phyloP scores from a whole-genome alignment of 2,797 vertebrate species.

The Pagetopsis macropterus region DNA sequence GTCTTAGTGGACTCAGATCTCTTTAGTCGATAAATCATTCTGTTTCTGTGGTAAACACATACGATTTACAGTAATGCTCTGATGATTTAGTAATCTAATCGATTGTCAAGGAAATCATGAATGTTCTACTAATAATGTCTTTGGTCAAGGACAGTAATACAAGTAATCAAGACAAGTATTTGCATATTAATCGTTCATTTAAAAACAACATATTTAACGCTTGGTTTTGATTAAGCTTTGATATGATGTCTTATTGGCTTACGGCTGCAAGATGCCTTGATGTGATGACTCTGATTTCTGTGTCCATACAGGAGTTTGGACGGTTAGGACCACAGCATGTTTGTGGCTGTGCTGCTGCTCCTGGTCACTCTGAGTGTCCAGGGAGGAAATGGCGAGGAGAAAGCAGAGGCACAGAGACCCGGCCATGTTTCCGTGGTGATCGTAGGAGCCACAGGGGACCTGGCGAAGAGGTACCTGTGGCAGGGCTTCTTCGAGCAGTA shows the following conservation, averaged over 20 bases:
- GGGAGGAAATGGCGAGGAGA: conserved; percentile 58
- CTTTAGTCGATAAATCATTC: no score
- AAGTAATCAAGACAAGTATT: neutral
- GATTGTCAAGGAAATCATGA: no score
- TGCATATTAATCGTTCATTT: neutral
- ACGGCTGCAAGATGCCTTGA: neutral
- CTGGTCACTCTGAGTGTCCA: conserved; percentile 66
- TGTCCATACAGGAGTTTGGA: conserved; percentile 57
- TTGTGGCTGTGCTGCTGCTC: conserved; percentile 69
- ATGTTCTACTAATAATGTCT: no score
- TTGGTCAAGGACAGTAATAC: no score
- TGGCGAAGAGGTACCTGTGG: conserved; percentile 97
- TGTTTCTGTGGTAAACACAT: no score
- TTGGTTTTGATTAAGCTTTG: neutral
- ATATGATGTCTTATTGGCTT: neutral
- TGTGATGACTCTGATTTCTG: conserved; percentile 22
- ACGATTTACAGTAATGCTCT: no score
- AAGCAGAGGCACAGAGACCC: conserved; percentile 63
- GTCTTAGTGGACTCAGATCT: no score
- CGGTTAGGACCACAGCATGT: conserved; percentile 73
- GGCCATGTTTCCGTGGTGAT: conserved; percentile 91
- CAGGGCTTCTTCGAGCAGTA: conserved; percentile 95
- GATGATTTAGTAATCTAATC: no score
- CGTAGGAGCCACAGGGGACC: conserved; percentile 92
- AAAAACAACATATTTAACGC: neutral